These are phyloP conservation scores for Xestia ashworthii DNA, from an alignment of 2,888 invertebrate genomes.

Conservation along the genomic window DNA sequence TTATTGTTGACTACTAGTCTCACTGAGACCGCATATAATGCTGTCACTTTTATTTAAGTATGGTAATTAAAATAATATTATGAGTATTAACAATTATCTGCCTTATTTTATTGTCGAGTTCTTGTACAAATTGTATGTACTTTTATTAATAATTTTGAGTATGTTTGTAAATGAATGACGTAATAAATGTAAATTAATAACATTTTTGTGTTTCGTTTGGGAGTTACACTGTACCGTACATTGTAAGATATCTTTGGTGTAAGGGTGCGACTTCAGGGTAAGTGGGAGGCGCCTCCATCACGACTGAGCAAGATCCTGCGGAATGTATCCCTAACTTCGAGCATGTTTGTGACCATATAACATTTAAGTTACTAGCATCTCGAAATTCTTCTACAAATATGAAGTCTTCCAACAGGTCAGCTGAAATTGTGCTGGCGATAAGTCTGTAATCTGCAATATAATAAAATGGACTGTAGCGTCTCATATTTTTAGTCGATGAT, in stretches of 20 bases:
- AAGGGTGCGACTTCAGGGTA: conserved; percentile 71
- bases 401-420: conserved; percentile 69
- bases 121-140: conserved; percentile 89
- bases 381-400: conserved; percentile 78
- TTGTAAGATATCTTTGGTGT: conserved; percentile 65
- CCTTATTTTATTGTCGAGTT: conserved; percentile 73
- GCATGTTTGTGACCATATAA: conserved; percentile 71
- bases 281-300: conserved; percentile 74
- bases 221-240: conserved; percentile 14
- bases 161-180: conserved; percentile 88
- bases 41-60: conserved; percentile 76
- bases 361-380: conserved; percentile 58
- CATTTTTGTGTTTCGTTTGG: conserved; percentile 55
- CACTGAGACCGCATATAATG: conserved; percentile 86
- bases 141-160: conserved; percentile 77
- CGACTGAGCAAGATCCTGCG: conserved; percentile 78
- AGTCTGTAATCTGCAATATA: conserved; percentile 77
- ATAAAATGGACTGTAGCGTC: not conserved
- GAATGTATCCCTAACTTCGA: conserved; percentile 75
- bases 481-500: not conserved
- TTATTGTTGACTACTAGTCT: conserved; percentile 85
- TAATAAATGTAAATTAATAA: conserved; percentile 88
- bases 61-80: conserved; percentile 71
- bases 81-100: conserved; percentile 84
- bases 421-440: conserved; percentile 77